A percentile compares a stretch with the other conserved stretches of the same genome.
Evolutionary conservation across 2,888 invertebrate species (phyloP).

Genomic region (Melinaea marsaeus): DNA sequence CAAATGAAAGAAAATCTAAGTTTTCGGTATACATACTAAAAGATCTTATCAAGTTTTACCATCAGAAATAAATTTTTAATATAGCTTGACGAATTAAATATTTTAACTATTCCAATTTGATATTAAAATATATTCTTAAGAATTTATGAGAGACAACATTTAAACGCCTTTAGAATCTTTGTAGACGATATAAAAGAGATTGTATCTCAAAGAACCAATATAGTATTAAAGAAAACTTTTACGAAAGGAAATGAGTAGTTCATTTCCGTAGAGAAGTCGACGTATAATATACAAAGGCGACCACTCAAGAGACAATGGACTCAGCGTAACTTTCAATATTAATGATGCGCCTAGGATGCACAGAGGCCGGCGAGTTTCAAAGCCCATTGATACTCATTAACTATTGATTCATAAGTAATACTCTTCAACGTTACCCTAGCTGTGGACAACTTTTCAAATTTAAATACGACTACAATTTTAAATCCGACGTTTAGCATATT

Average conservation of each 20-base stretch:
- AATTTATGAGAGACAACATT: not conserved
- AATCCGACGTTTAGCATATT: conserved; percentile 32
- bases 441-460: conserved; percentile 68
- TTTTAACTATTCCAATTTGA: not conserved
- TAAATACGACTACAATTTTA: conserved; percentile 62
- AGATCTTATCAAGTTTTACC: conserved; percentile 28
- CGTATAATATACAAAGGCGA: conserved; percentile 66
- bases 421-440: conserved; percentile 62
- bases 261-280: conserved; percentile 55
- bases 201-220: conserved; percentile 37
- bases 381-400: conserved; percentile 75
- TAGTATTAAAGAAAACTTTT: conserved; percentile 59
- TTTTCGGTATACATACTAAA: conserved; percentile 26
- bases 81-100: too few relatives aligned
- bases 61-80: conserved; percentile 17
- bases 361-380: conserved; percentile 64
- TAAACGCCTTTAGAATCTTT: conserved; percentile 8
- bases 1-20: conserved; percentile 28
- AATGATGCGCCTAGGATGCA: conserved; percentile 74
- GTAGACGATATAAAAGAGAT: conserved; percentile 12
- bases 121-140: not conserved
- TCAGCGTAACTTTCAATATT: conserved; percentile 72
- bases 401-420: conserved; percentile 78
- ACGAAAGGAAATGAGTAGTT: conserved; percentile 69
- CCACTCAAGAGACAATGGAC: conserved; percentile 70